These are phyloP conservation scores for Cygnus atratus DNA, from an alignment of 2,113 vertebrate genomes.

Conservation along the genomic window DNA sequence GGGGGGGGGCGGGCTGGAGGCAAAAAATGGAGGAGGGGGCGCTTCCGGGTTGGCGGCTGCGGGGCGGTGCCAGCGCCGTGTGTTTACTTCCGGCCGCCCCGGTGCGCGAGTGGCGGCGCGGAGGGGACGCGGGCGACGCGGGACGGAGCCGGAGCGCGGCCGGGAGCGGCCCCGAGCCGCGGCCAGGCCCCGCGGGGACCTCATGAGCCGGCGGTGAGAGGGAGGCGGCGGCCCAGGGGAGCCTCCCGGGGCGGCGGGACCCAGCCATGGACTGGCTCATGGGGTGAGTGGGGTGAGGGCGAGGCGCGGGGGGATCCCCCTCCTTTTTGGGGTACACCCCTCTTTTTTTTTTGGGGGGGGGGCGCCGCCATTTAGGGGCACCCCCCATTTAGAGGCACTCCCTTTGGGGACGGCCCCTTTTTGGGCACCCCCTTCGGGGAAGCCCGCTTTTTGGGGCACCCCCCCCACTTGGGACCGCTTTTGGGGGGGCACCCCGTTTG, in stretches of 20 bases:
- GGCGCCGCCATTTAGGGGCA: no score
- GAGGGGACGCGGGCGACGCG: not conserved
- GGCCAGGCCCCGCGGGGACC: not conserved
- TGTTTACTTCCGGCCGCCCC: conserved; percentile 89
- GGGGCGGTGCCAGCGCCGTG: conserved; percentile 11
- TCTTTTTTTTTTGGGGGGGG: no score
- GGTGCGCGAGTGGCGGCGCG: conserved; percentile 69
- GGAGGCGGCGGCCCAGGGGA: conserved; percentile 2
- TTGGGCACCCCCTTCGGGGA: no score
- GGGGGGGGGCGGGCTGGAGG: not conserved
- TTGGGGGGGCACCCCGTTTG: no score
- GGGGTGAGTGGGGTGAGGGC: conserved; percentile 80
- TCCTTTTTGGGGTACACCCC: no score
- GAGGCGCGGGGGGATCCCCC: no score
- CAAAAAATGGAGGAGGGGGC: not conserved
- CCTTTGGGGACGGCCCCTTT: no score
- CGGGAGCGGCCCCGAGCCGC: not conserved
- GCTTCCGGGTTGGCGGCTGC: conserved; percentile 31
- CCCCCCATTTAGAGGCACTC: no score
- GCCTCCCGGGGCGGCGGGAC: conserved; percentile 36
- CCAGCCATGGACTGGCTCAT: conserved; percentile 88
- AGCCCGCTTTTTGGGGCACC: no score
- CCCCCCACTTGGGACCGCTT: no score
- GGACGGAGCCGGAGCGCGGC: not conserved
- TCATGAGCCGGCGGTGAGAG: conserved; percentile 40